Conservation (phyloP, 1,140 invertebrate genomes). For the Lepidurus couesii region DNA sequence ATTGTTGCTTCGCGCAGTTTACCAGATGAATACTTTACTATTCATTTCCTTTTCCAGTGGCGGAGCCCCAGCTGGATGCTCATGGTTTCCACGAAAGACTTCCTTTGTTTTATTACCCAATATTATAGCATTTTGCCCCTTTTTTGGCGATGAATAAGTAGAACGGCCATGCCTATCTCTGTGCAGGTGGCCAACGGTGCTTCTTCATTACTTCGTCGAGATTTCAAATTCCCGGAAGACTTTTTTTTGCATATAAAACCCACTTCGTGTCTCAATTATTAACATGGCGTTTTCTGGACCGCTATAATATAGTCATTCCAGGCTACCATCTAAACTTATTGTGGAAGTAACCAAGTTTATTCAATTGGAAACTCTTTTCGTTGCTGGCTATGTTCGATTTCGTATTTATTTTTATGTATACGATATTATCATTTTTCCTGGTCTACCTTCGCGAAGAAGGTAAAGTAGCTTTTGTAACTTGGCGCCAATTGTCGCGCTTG, state of each 20-base stretch:
- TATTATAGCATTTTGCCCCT: neutral
- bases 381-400: no score
- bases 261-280: no score
- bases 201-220: neutral
- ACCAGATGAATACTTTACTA: slow-evolving; percentile 1
- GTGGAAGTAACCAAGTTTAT: no score
- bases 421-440: no score
- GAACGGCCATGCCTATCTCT: neutral
- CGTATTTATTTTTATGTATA: no score
- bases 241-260: neutral
- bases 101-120: slow-evolving; percentile 12
- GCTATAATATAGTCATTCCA: no score
- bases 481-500: no score
- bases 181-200: neutral
- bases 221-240: neutral
- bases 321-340: no score
- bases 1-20: slow-evolving; percentile 18
- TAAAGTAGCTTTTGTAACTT: no score
- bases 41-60: slow-evolving; percentile 19
- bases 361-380: no score
- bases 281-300: no score
- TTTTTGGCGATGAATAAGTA: neutral
- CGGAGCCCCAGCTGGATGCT: slow-evolving; percentile 12
- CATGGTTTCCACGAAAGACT: slow-evolving; percentile 14
- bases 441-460: no score